Evolutionary conservation across 2,888 invertebrate genomes (phyloP).

Genomic region (Anarsia innoxiella): DNA sequence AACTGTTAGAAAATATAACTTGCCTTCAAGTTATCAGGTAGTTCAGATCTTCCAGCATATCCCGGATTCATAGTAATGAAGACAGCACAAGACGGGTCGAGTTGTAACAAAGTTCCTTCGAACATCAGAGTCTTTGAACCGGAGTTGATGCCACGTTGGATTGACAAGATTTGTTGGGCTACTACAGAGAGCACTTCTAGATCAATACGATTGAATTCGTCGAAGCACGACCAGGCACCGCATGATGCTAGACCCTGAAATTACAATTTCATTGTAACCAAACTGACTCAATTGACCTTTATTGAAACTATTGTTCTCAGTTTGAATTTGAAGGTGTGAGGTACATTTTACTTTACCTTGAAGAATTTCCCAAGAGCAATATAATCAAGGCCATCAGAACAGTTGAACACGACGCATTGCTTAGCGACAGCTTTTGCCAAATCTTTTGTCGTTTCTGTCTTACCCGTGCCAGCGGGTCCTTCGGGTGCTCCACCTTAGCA

Average conservation of each 20-base stretch:
- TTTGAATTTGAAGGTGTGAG: not conserved
- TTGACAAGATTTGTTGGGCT: constrained; percentile 95
- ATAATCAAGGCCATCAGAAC: constrained; percentile 95
- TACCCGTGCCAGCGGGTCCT: constrained; percentile 90
- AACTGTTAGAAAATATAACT: too few relatives aligned
- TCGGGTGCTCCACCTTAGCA: constrained; percentile 87
- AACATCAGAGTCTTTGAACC: constrained; percentile 85
- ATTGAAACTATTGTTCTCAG: not conserved
- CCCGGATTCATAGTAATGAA: constrained; percentile 98
- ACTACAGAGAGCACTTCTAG: constrained; percentile 95
- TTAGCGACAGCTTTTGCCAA: constrained; percentile 97
- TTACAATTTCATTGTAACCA: not conserved
- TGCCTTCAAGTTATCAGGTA: constrained; percentile 95
- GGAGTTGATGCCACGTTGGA: constrained; percentile 91
- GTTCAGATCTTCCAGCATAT: constrained; percentile 93
- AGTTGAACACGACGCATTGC: constrained; percentile 97
- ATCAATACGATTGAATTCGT: constrained; percentile 96
- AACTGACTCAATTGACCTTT: too few relatives aligned
- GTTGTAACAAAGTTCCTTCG: constrained; percentile 89
- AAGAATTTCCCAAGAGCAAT: constrained; percentile 95
- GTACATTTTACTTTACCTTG: constrained; percentile 73
- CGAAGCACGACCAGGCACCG: constrained; percentile 97
- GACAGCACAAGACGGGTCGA: constrained; percentile 92
- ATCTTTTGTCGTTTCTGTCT: constrained; percentile 96
- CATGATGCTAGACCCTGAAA: constrained; percentile 89